Evolutionary conservation across 1,140 invertebrate genomes (phyloP), one percentile per base, ranked within the genome.

Genomic region (Aporrectodea caliginosa): DNA sequence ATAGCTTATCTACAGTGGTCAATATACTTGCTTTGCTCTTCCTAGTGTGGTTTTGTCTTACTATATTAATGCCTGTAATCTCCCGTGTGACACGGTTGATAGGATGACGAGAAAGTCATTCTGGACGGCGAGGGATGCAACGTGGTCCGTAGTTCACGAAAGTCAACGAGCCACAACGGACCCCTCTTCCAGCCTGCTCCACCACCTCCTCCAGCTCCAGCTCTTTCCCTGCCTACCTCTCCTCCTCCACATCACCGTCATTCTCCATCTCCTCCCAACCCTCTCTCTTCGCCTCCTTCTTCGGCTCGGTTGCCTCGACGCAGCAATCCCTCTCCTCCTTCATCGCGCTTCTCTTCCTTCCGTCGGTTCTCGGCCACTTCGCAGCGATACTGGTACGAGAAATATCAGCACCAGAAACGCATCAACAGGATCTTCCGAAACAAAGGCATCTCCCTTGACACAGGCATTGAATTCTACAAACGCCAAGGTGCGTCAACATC

Each of bases 401-500:
- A 58, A 58, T 58, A 58, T 22, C 43, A 58, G 43, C 43, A 58
- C 43, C 43, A 58, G 43, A 58, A 58, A 22, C 6, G 43, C 6
- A 6, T 58, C 43, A 58, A 6, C 43, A 58, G 43, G 35, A 35
- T 22, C 75, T 58, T 76, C 35, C 34, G 35, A 32, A 27, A 16
- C 33, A 76, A 27, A 43, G 75, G 75, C 33, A 68, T 76, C 16
- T 76, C 75, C 31, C 35, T 76, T 22, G 75, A 76, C 43, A 43
- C 35, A 1, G 75, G 75, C 33, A 76, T 76, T n/a, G 75, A 76
- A 68, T 76, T 43, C 29, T 76, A 76, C 29, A 76, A 34, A 76
- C 6, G 75, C 43, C 33, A 22, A 1, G 70, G 70, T 27, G 6
- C 29, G 34, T 58, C 43, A 58, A 58, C 6, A 22, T n/a, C n/a